Percentiles rank a stretch among this genome's conserved stretches.
Evolutionary conservation across 1,140 invertebrate genomes (phyloP).

Genomic region (Limonius californicus): DNA sequence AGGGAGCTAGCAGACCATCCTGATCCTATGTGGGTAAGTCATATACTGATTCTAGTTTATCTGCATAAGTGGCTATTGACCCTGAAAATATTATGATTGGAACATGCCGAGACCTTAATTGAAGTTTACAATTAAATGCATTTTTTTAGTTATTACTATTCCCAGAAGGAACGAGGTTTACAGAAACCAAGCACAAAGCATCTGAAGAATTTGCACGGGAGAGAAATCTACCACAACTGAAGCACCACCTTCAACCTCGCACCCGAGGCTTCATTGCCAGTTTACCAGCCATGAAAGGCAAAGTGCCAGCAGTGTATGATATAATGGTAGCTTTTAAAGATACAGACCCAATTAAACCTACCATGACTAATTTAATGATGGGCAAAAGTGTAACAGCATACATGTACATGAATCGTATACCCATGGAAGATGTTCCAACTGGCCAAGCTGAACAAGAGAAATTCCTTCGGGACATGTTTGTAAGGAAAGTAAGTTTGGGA

Average conservation of each 20-base stretch:
- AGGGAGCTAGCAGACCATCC: constrained; percentile 80
- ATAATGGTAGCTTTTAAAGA: constrained; percentile 76
- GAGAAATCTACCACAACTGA: constrained; percentile 78
- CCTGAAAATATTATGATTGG: background rate
- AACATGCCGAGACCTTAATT: background rate
- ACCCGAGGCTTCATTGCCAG: constrained; percentile 86
- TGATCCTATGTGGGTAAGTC: constrained; percentile 76
- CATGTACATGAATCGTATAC: constrained; percentile 77
- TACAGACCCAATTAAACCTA: constrained; percentile 62
- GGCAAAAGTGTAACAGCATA: constrained; percentile 73
- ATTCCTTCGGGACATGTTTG: constrained; percentile 79
- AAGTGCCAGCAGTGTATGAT: constrained; percentile 82
- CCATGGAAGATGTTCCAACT: constrained; percentile 74
- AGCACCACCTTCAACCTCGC: constrained; percentile 89
- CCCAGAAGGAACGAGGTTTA: constrained; percentile 92
- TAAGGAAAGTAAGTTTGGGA: constrained; percentile 62
- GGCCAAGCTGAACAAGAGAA: constrained; percentile 72
- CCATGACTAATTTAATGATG: constrained; percentile 76
- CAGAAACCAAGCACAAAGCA: constrained; percentile 78
- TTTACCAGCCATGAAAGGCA: constrained; percentile 65
- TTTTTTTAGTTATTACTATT: constrained; percentile 77
- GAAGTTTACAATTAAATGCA: too few relatives aligned
- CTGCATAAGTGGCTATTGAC: too few relatives aligned
- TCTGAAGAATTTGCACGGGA: constrained; percentile 85
- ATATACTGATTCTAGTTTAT: background rate